Percentiles rank a stretch among this genome's conserved stretches.
Evolutionary conservation across 2,797 vertebrate genomes (phyloP).

Genomic region (Furcifer pardalis): DNA sequence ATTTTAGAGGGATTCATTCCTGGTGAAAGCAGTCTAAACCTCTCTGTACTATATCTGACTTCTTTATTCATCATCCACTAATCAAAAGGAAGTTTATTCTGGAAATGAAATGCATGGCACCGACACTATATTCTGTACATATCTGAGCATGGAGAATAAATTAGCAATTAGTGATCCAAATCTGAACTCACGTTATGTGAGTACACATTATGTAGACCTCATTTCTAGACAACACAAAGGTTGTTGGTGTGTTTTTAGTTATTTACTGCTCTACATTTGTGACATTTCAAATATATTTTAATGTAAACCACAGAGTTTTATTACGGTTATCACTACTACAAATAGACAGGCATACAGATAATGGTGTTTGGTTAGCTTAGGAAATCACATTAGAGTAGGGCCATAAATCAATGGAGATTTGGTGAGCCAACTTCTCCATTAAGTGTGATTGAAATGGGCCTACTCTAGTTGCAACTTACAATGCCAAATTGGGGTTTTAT

Average conservation of each 20-base stretch:
- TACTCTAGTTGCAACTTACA: no score
- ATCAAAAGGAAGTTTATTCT: not conserved
- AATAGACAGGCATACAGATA: not conserved
- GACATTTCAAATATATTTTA: not conserved
- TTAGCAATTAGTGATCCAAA: not conserved
- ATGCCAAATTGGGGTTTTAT: no score
- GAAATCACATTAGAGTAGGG: no score
- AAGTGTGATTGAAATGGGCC: no score
- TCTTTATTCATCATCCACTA: not conserved
- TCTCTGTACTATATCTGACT: not conserved
- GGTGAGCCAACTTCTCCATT: no score
- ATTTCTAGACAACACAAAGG: not conserved
- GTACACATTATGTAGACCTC: not conserved
- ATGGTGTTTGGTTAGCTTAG: no score
- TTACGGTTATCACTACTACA: not conserved
- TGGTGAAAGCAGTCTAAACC: not conserved
- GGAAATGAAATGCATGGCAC: not conserved
- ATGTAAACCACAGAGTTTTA: not conserved
- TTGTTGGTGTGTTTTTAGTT: not conserved
- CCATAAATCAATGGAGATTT: no score
- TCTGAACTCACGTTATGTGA: not conserved
- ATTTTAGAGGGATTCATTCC: not conserved
- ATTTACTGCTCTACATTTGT: not conserved
- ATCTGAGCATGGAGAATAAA: not conserved
- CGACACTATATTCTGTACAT: not conserved